A percentile compares a stretch with the other conserved stretches of the same genome.
phyloP scores from a whole-genome alignment of 1,140 invertebrate genomes.

The Drosophila paulistorum region DNA sequence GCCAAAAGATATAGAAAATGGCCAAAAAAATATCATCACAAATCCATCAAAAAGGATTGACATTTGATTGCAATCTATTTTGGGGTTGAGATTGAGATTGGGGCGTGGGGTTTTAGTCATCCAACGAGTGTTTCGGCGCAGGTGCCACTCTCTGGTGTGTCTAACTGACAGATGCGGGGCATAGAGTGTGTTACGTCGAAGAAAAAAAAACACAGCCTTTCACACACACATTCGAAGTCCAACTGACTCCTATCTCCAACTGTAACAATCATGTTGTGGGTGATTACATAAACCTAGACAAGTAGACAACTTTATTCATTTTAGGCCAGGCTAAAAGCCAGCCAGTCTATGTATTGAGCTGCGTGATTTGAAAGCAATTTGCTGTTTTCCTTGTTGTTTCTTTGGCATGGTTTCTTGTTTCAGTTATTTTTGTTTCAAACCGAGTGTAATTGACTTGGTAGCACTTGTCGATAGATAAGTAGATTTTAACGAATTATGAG shows the following conservation, averaged over 20 bases:
- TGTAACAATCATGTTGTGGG: constrained; percentile 76
- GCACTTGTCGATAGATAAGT: constrained; percentile 9
- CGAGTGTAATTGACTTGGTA: constrained; percentile 15
- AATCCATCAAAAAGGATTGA: constrained; percentile 51
- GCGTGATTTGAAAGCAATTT: constrained; percentile 73
- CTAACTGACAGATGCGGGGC: constrained; percentile 50
- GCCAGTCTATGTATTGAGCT: constrained; percentile 34
- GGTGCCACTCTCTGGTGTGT: constrained; percentile 36
- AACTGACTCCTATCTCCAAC: constrained; percentile 36
- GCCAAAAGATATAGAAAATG: constrained; percentile 24
- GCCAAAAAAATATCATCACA: constrained; percentile 47
- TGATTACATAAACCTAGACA: constrained; percentile 74
- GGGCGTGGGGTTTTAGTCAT: neutral
- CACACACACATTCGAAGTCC: no score
- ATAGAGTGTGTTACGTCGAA: constrained; percentile 19
- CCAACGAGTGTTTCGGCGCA: constrained; percentile 18
- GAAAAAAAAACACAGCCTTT: constrained; percentile 10
- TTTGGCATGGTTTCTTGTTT: neutral
- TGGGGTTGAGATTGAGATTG: constrained; percentile 13
- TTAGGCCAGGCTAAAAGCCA: constrained; percentile 36
- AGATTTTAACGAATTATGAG: constrained; percentile 9
- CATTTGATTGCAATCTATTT: constrained; percentile 40
- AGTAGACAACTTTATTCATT: constrained; percentile 65
- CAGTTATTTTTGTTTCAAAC: constrained; percentile 11
- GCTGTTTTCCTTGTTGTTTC: constrained; percentile 43